Conservation (phyloP, 2,888 invertebrate genomes). For the Apodemia mormo region DNA sequence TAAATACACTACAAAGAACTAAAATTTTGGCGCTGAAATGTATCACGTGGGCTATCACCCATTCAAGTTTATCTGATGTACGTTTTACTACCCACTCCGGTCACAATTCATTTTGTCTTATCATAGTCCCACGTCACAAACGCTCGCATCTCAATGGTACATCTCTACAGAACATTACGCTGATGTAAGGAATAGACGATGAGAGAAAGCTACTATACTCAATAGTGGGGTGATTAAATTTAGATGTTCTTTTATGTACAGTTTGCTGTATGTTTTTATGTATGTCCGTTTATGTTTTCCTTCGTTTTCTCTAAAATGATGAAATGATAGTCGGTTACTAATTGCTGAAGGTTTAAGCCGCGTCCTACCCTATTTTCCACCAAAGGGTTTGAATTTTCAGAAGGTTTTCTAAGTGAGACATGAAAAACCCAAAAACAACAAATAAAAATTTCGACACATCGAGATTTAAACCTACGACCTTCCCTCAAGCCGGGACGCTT, state of each 20-base stretch:
- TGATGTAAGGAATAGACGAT: constrained; percentile 35
- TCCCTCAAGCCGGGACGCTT: too few species aligned
- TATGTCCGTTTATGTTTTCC: too few species aligned
- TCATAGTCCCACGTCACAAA: constrained; percentile 51
- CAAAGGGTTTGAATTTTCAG: too few species aligned
- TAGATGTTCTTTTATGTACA: background rate
- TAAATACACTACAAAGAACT: constrained; percentile 3
- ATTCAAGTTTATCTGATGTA: constrained; percentile 64
- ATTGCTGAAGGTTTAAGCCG: too few species aligned
- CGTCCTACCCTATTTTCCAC: too few species aligned
- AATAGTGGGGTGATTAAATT: background rate
- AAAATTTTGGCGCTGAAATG: constrained; percentile 42
- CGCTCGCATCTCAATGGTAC: constrained; percentile 50
- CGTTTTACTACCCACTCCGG: constrained; percentile 57
- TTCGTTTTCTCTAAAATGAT: too few species aligned
- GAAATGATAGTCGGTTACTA: too few species aligned
- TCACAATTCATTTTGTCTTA: constrained; percentile 56
- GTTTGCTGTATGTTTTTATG: too few species aligned
- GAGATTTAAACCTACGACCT: too few species aligned
- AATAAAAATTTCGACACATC: too few species aligned
- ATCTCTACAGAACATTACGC: constrained; percentile 53
- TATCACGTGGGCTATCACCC: constrained; percentile 47
- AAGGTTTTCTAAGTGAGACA: too few species aligned
- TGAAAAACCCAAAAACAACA: too few species aligned
- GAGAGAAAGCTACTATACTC: constrained; percentile 33